These are phyloP conservation scores for Lutra lutra DNA, from an alignment of 2,797 vertebrate species.

Conservation along the genomic window DNA sequence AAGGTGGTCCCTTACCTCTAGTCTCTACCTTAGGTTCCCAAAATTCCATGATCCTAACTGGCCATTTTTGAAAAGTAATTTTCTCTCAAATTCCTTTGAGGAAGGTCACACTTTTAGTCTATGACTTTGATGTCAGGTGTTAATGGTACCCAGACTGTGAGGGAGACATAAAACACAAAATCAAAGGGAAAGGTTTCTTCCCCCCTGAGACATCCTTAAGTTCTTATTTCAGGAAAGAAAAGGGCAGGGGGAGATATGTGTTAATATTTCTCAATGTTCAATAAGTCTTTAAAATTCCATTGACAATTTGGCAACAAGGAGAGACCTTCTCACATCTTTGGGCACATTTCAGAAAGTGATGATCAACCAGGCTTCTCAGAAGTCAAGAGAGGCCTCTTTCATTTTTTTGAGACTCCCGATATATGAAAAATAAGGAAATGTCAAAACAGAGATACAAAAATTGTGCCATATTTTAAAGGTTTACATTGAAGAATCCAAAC, in stretches of 20 bases:
- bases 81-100: conserved; percentile 59
- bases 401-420: background rate
- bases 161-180: conserved; percentile 23
- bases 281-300: conserved; percentile 15
- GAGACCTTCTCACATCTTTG: background rate
- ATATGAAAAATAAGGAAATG: background rate
- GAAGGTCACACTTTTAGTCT: background rate
- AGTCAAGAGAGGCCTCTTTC: background rate
- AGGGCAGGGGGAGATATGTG: background rate
- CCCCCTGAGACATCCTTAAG: conserved; percentile 11
- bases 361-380: background rate
- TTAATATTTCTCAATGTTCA: conserved; percentile 11
- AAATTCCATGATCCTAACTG: background rate
- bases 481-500: background rate
- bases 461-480: background rate
- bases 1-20: background rate
- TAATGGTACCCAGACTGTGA: conserved; percentile 57
- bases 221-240: conserved; percentile 51
- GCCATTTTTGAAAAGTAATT: conserved; percentile 34
- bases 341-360: background rate
- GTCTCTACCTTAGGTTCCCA: background rate
- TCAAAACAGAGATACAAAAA: background rate
- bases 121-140: conserved; percentile 64
- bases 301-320: conserved; percentile 2
- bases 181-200: conserved; percentile 37